Evolutionary conservation across 2,888 invertebrate species (phyloP), one percentile per base, ranked within the genome.

Genomic region (Rhaphigaster nebulosa): DNA sequence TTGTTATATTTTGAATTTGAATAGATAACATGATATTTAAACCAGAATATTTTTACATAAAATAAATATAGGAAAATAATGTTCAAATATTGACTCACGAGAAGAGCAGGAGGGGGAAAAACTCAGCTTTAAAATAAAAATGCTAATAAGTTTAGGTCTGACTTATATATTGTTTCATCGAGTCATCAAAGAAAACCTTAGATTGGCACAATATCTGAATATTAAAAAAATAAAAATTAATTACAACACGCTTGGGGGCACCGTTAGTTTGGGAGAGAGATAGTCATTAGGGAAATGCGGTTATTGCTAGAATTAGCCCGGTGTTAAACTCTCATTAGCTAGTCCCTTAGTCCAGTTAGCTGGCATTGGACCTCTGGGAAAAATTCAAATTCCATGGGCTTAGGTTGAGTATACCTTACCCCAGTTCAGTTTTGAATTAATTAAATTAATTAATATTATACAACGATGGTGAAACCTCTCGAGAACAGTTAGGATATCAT

Each of bases 291-390:
- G 84, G 45, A 45, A 45, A 84, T 84, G 84, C 84, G 84, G 84
- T 84, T 84, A 84, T 84, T 84, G 84, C 84, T 45, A 45, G 84
- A 84, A 84, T 84, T 84, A 84, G 84, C 45, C 84, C 84, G 84
- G 84, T 84, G 84, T 84, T 84, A 84, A 84, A 84, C 84, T 84
- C 84, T 84, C 84, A 84, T 84, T 50, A 84, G 84, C 45, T 13
- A 84, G 84, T 41, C 84, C 84, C 45, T 84, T 45, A 38, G 70
- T 34, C 70, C 70, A 10, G 70, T 8, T 76, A 23, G 20, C 38
- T 23, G 20, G 38, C 70, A 76, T 38, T 38, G 70, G 70, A 23
- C 70, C 70, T 76, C 38, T 76, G 34, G 70, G 70, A 29, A 76
- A 76, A 65, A 65, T n/a, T 76, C 70, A 23, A 76, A 76, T 76